A percentile compares a stretch with the other conserved stretches of the same genome.
Conservation (phyloP, 2,113 vertebrate genomes). For the cattle (Bos taurus) region ARS-UCD2.0 NC_037328.1:132547001-132547500, state of each 20-base stretch:
- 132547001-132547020: not conserved
- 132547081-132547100: not conserved
- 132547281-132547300: not conserved
- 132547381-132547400: not conserved
- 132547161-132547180: not conserved
- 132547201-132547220: not conserved
- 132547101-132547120: not conserved
- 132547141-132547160: not conserved
- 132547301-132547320: not conserved
- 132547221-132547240: not conserved
- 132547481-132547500: conserved; percentile 66
- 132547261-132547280: not conserved
- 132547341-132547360: not conserved
- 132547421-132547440: not conserved
- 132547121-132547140: not conserved
- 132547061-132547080: not conserved
- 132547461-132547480: conserved; percentile 53
- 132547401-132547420: not conserved
- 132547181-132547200: not conserved
- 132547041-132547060: not conserved
- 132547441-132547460: not conserved
- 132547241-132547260: not conserved
- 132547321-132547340: not conserved
- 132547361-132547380: not conserved
- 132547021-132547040: not conserved